Conservation (phyloP, 2,888 invertebrate species). For the Lutraria lutraria region DNA sequence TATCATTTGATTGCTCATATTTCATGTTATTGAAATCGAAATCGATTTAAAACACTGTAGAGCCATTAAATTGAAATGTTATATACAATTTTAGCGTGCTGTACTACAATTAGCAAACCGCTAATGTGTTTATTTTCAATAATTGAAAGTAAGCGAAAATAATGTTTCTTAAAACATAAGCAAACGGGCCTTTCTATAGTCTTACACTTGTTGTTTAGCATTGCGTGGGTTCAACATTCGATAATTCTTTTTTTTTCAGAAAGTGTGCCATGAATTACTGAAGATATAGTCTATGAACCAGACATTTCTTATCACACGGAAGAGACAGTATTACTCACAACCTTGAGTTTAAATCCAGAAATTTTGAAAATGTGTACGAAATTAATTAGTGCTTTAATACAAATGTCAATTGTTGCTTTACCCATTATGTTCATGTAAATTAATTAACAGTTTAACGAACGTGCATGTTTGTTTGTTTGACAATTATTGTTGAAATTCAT, state of each 20-base stretch:
- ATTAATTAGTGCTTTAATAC: too few relatives aligned
- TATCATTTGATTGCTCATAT: neutral
- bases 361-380: too few relatives aligned
- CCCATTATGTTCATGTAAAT: too few relatives aligned
- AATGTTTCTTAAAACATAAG: neutral
- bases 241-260: neutral
- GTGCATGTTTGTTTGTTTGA: too few relatives aligned
- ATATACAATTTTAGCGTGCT: neutral
- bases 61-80: neutral
- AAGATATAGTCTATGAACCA: too few relatives aligned
- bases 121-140: slow-evolving; percentile 19
- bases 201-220: neutral
- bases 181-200: neutral
- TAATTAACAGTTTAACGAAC: too few relatives aligned
- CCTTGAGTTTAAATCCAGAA: too few relatives aligned
- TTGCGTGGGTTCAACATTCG: neutral
- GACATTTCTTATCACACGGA: too few relatives aligned
- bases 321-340: too few relatives aligned
- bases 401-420: too few relatives aligned
- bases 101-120: neutral
- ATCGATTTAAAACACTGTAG: neutral
- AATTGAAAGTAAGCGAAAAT: neutral
- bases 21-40: neutral
- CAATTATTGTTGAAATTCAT: too few relatives aligned
- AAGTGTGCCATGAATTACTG: too few relatives aligned